phyloP scores from a whole-genome alignment of 2,113 vertebrate species.

The Poecilia latipinna region DNA sequence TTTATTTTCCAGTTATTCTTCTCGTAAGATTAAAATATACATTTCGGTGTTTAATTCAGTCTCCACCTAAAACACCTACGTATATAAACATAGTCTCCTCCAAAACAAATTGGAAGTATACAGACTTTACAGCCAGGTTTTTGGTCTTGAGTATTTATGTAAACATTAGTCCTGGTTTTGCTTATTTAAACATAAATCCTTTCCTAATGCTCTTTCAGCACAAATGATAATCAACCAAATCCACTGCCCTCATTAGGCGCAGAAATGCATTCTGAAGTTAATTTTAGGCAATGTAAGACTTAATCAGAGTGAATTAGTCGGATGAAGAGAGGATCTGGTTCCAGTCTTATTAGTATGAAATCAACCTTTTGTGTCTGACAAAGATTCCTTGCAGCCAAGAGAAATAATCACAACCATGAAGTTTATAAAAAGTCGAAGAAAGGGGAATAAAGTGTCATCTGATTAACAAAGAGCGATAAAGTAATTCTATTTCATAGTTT shows the following conservation, averaged over 20 bases:
- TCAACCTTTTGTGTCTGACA: slow-evolving; percentile 8
- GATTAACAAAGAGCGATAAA: neutral
- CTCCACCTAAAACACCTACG: neutral
- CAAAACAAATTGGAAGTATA: neutral
- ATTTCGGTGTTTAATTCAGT: neutral
- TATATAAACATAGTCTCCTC: neutral
- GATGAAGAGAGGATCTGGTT: slow-evolving; percentile 5
- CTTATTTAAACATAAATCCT: slow-evolving; percentile 1
- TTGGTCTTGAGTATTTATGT: neutral
- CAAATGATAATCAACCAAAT: slow-evolving; percentile 8
- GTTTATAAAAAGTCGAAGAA: neutral
- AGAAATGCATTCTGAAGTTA: slow-evolving; percentile 12
- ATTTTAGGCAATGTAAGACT: neutral
- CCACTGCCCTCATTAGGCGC: neutral
- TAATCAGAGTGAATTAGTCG: slow-evolving; percentile 1
- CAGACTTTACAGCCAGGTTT: neutral
- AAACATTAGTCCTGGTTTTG: neutral
- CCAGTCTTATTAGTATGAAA: slow-evolving; percentile 16
- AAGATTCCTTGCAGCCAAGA: slow-evolving; percentile 4
- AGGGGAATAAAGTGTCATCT: neutral
- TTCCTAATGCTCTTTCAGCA: neutral
- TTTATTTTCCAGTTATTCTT: too few relatives aligned
- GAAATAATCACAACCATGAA: neutral
- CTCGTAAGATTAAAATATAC: neutral
- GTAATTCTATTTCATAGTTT: neutral